phyloP scores from a whole-genome alignment of 2,888 invertebrate genomes.

The Ischnura elegans region DNA sequence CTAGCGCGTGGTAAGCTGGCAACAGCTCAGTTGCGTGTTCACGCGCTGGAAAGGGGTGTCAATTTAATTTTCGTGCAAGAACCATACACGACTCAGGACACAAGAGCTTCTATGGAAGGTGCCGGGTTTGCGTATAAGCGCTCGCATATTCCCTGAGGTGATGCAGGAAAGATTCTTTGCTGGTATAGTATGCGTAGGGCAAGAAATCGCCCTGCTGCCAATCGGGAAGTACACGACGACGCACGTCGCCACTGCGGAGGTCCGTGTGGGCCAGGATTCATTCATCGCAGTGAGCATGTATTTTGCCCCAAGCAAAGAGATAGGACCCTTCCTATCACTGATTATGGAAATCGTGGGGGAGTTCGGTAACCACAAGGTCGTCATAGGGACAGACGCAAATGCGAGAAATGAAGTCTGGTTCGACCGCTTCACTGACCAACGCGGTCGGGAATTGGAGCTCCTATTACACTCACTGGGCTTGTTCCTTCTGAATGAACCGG shows the following conservation, averaged over 20 bases:
- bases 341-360: background rate
- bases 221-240: background rate
- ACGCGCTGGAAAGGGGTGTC: background rate
- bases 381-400: background rate
- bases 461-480: no score
- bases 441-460: background rate
- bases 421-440: background rate
- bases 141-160: background rate
- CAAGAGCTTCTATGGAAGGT: background rate
- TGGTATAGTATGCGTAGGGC: background rate
- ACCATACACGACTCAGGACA: background rate
- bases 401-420: background rate
- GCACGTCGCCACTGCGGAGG: background rate
- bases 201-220: background rate
- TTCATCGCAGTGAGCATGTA: background rate
- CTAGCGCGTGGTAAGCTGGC: background rate
- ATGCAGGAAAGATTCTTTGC: background rate
- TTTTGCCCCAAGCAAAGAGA: background rate
- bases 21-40: background rate
- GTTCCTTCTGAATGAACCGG: no score
- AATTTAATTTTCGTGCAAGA: background rate
- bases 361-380: background rate
- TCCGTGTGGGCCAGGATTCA: background rate
- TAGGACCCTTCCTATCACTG: background rate
- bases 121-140: background rate